Conservation (phyloP, 2,888 invertebrate genomes). For the Xylota sylvarum region DNA sequence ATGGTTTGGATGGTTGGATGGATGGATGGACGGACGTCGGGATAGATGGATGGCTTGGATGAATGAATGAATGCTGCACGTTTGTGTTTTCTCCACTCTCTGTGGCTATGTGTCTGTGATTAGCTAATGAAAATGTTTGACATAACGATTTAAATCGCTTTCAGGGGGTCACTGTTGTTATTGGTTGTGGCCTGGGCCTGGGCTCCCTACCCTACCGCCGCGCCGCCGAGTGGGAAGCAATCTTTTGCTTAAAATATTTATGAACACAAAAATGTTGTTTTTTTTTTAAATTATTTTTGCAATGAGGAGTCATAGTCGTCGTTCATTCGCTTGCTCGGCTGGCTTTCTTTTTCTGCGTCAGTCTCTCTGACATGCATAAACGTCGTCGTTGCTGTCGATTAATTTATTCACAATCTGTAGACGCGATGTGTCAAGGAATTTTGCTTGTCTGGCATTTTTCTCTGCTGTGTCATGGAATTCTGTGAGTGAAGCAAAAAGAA, state of each 20-base stretch:
- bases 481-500: slow-evolving; percentile 3
- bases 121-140: slow-evolving; percentile 75
- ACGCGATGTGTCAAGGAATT: slow-evolving; percentile 63
- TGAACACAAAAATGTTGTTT: neutral
- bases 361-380: slow-evolving; percentile 35
- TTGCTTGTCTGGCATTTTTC: slow-evolving; percentile 59
- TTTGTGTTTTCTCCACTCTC: slow-evolving; percentile 58
- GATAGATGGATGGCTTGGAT: slow-evolving; percentile 57
- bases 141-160: slow-evolving; percentile 62
- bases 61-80: slow-evolving; percentile 68
- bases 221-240: neutral
- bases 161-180: slow-evolving; percentile 27
- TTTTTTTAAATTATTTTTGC: slow-evolving; percentile 14
- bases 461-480: slow-evolving; percentile 48
- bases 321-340: neutral
- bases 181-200: slow-evolving; percentile 4
- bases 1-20: slow-evolving; percentile 16
- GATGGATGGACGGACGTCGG: slow-evolving; percentile 13
- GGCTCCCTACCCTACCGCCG: neutral
- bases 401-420: slow-evolving; percentile 63
- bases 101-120: slow-evolving; percentile 53
- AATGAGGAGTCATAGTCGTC: slow-evolving; percentile 14
- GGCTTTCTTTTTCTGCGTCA: slow-evolving; percentile 27
- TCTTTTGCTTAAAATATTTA: slow-evolving; percentile 18
- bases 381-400: slow-evolving; percentile 34